Evolutionary conservation across 2,888 invertebrate species (phyloP), one percentile per base, ranked within the genome.

Genomic region (Abrostola triplasia): DNA sequence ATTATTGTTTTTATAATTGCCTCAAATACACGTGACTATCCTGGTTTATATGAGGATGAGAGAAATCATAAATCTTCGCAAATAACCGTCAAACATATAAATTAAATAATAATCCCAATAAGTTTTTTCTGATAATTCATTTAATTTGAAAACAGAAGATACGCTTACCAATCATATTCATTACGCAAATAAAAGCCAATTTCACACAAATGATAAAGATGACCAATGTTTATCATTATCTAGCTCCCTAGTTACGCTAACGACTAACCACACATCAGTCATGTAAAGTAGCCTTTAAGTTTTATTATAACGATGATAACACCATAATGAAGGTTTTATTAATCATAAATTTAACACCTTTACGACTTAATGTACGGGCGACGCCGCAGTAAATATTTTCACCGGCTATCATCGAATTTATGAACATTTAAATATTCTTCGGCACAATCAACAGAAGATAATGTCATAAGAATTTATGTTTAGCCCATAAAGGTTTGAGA

Each of bases 261-360:
- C 58, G 37, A 64, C 54, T 56, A 50, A 38, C 24, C 5, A n/a
- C 60, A 67, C 60, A 74, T 69, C 60, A 66, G 24, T 59, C 53
- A 68, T 65, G 56, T 67, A 64, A 70, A 75, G 70, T 75, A 67
- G 70, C 77, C 77, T 79, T 76, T 65, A 75, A 77, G 60, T 70
- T 78, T 75, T 79, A 77, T 79, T 71, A 73, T 57, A 41, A 51
- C 75, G 73, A 70, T 70, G 81, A 80, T 80, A 80, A 68, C 72
- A 69, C 60, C 73, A 58, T 77, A 76, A 82, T 73, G 77, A 77
- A 67, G 48, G 55, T 72, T 83, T 87, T 86, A 86, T 86, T 79
- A 85, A 84, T 83, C 85, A 82, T 89, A 88, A 88, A 87, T 87
- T 85, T 77, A 73, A 83, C 82, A 86, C 84, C 84, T 87, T 86